Evolutionary conservation across 2,888 invertebrate genomes (phyloP).

Genomic region (Synergus japonicus): DNA sequence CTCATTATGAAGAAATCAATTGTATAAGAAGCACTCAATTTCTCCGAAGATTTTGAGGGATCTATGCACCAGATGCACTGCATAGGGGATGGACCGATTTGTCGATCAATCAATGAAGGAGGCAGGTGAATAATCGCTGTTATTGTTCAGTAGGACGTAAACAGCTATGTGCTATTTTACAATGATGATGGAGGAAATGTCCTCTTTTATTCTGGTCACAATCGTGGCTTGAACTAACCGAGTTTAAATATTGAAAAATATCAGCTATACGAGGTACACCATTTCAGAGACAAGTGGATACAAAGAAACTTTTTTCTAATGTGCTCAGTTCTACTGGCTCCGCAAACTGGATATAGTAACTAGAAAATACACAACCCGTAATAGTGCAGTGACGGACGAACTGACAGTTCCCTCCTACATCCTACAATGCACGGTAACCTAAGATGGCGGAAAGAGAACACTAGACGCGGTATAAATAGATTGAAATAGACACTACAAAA

Average conservation of each 20-base stretch:
- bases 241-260: not conserved
- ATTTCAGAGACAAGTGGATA: not conserved
- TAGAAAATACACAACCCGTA: not conserved
- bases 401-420: conserved; percentile 56
- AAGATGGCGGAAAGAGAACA: conserved; percentile 55
- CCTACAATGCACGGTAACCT: conserved; percentile 46
- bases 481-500: not conserved
- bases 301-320: conserved; percentile 1
- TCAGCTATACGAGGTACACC: not conserved
- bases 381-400: conserved; percentile 39
- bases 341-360: not conserved
- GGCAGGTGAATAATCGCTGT: not conserved
- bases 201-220: conserved; percentile 27
- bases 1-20: conserved; percentile 13
- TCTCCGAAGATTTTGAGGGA: not conserved
- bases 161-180: conserved; percentile 33
- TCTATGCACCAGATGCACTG: not conserved
- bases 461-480: conserved; percentile 22
- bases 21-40: not conserved
- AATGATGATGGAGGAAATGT: conserved; percentile 30
- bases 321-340: not conserved
- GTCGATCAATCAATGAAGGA: not conserved
- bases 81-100: not conserved
- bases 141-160: conserved; percentile 17
- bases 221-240: conserved; percentile 19